Percentiles rank a stretch among this genome's conserved stretches.
These are phyloP conservation scores for Periparus ater DNA, from an alignment of 2,797 vertebrate species.

Conservation along the genomic window DNA sequence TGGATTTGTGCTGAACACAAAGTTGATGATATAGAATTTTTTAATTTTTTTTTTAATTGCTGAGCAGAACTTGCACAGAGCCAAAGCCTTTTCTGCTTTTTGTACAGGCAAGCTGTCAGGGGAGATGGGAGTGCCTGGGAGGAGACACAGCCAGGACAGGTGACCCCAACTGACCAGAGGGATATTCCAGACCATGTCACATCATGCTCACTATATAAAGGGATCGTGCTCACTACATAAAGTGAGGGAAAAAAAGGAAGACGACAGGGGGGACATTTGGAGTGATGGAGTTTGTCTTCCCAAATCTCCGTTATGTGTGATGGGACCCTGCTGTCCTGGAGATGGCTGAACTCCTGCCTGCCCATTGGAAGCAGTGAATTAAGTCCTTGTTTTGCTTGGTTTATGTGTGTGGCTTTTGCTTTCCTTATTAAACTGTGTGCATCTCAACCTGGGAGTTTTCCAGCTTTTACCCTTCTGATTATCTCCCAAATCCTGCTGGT, in stretches of 20 bases:
- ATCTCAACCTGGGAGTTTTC: background rate
- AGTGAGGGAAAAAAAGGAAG: too few relatives aligned
- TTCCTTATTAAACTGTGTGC: background rate
- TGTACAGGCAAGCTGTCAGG: fast-evolving
- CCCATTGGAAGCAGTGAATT: background rate
- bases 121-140: fast-evolving
- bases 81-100: background rate
- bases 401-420: background rate
- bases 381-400: background rate
- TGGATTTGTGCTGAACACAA: background rate
- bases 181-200: background rate
- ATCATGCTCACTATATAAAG: background rate
- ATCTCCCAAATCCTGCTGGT: background rate
- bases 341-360: background rate
- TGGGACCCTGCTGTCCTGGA: background rate
- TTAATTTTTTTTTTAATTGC: background rate
- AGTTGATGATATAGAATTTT: background rate
- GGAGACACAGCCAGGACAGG: background rate
- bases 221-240: background rate
- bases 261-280: background rate
- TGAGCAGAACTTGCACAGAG: background rate
- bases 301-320: fast-evolving
- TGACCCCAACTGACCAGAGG: background rate
- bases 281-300: background rate
- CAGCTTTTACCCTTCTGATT: background rate